Base-by-base conservation (phyloP, 2,113 vertebrate species). In the Scomber colias region DNA sequence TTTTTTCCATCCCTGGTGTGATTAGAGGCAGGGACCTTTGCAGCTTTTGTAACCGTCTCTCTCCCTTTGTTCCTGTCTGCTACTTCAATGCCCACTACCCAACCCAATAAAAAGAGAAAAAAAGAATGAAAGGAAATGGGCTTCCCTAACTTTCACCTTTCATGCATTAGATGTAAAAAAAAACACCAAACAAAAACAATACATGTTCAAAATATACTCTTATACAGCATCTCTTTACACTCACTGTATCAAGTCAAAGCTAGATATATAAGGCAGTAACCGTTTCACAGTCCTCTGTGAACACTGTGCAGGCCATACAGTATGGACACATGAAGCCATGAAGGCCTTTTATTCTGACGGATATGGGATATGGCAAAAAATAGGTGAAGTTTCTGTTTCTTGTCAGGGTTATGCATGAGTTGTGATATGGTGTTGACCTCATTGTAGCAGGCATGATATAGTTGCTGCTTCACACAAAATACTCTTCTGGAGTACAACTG, bases 231-330 rank as follows among this genome's bases (percentile, higher is more conserved):
- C 35, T 40, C 7, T 51, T 49, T 19, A 64, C 9, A n/a, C 31
- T 50, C 15, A 48, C 11, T 11, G 21, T n/a, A 35, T 17, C 16
- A 10, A 27, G 17, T 56, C 27, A 17, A 1, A 53, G 31, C 1
- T 2, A 9, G 16, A 70, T 24, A 45, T 65, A 15, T 71, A 54
- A 72, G 49, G 68, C 68, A 45, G 16, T 46, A 53, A 44, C 50
- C 0, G 17, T 59, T 71, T 77, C 11, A 57, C 19, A 46, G 6
- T 30, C n/a, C 17, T 35, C 31, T 6, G 35, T 40, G 35, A 35
- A 40, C 35, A 9, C 7, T 15, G 46, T n/a, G 44, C 44, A 35
- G 13, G 8, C 7, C 15, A 7, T 9, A 40, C 35, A 40, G 1
- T n/a, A 12, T 21, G 65, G 21, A 49, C 35, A n/a, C 7, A 14